These are phyloP conservation scores for Drosophila repletoides DNA, from an alignment of 1,140 invertebrate genomes.

Conservation along the genomic window DNA sequence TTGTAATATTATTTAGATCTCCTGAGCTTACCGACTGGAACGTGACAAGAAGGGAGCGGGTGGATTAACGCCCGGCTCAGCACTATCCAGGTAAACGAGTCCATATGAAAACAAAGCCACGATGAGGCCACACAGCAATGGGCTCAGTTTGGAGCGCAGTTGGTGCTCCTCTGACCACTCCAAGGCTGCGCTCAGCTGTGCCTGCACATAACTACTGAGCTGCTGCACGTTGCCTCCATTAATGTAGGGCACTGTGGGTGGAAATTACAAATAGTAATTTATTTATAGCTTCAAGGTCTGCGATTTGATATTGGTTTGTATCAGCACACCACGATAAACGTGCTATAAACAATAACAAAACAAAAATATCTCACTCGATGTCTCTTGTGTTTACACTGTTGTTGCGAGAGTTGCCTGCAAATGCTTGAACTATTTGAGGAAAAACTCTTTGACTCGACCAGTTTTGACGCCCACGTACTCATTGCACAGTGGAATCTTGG, in stretches of 20 bases:
- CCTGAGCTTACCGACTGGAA: slow-evolving; percentile 55
- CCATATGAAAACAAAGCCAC: slow-evolving; percentile 81
- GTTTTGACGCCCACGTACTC: slow-evolving; percentile 15
- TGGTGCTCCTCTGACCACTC: slow-evolving; percentile 55
- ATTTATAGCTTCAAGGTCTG: slow-evolving; percentile 33
- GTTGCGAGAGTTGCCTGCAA: background rate
- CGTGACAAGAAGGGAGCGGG: slow-evolving; percentile 83
- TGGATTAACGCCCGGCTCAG: slow-evolving; percentile 83
- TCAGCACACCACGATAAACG: slow-evolving; percentile 45
- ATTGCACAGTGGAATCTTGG: slow-evolving; percentile 18
- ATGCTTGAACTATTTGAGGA: slow-evolving; percentile 5
- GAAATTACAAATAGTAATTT: slow-evolving; percentile 21
- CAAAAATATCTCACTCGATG: no score
- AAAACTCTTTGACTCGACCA: slow-evolving; percentile 18
- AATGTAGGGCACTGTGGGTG: slow-evolving; percentile 55
- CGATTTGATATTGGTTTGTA: slow-evolving; percentile 27
- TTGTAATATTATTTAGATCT: background rate
- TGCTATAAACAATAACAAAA: slow-evolving; percentile 1
- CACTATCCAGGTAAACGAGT: slow-evolving; percentile 83
- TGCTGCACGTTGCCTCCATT: slow-evolving; percentile 38
- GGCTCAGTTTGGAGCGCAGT: slow-evolving; percentile 46
- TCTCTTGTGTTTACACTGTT: background rate
- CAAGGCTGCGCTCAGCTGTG: slow-evolving; percentile 33
- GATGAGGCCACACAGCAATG: slow-evolving; percentile 62
- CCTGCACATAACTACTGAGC: slow-evolving; percentile 42